Evolutionary conservation across 1,140 invertebrate genomes (phyloP), one percentile per base, ranked within the genome.

Genomic region (Arion vulgaris): DNA sequence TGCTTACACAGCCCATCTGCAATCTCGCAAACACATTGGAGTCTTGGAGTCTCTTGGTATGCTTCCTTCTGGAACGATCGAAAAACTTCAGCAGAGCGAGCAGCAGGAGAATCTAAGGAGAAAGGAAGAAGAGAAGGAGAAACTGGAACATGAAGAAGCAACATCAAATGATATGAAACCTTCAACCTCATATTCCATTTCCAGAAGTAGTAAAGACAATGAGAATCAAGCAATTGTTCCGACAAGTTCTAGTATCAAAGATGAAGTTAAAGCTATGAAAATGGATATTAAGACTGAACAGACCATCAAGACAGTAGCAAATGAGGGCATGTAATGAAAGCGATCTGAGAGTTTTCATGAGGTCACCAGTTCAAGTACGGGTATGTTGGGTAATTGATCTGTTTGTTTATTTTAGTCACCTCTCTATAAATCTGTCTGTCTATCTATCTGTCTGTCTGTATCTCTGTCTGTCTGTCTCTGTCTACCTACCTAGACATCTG

Each of bases 11-110:
- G 99, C 99, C 93, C 98, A 99, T 94, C 93, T 99, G 62, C 94
- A 98, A 57, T 98, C 97, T 45, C 99, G 99, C 94, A 96, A 97
- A 94, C 98, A 99, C 90, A 98, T 99, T 36, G 97, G 97, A 95
- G 96, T 96, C 88, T 93, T 99, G 62, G 98, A 99, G 92, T 97
- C 96, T 91, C 92, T 98, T 41, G 93, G 96, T 95, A 99, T 98
- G 93, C 91, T 99, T 82, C 97, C 98, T 0, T 97, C 97, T 89
- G 97, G 97, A n/a, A 97, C 97, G 41, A 98, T 97, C 90, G 97
- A 97, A 38, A 97, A 98, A 93, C 96, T 98, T 89, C 97, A 98
- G 92, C 94, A 97, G 38, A 96, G 96, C 32, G 96, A 75, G 32
- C 57, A 45, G 26, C 49, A 45, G 26, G 53, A 77, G 34, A 32